Evolutionary conservation across 1,140 invertebrate species (phyloP).

Genomic region (Agrilus planipennis): DNA sequence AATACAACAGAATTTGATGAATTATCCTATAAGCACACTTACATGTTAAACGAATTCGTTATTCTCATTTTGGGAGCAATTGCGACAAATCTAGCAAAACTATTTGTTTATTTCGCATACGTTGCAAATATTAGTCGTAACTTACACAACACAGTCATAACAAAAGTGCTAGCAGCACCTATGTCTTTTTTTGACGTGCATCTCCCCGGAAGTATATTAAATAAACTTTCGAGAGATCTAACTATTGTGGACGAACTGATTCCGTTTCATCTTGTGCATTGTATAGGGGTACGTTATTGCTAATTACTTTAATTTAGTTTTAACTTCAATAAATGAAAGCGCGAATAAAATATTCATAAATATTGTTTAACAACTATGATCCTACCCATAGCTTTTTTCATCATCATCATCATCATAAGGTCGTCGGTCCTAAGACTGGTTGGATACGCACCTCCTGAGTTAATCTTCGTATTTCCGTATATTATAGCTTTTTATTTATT

Average conservation of each 20-base stretch:
- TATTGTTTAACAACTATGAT: too few species aligned
- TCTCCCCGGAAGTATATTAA: slow-evolving; percentile 26
- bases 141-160: slow-evolving; percentile 19
- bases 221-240: slow-evolving; percentile 25
- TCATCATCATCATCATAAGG: too few species aligned
- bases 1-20: slow-evolving; percentile 3
- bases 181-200: slow-evolving; percentile 26
- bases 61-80: neutral
- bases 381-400: too few species aligned
- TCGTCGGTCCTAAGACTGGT: too few species aligned
- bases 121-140: slow-evolving; percentile 6
- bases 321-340: too few species aligned
- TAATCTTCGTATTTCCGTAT: too few species aligned
- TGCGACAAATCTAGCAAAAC: neutral
- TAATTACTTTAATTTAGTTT: too few species aligned
- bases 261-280: too few species aligned
- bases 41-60: neutral
- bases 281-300: too few species aligned
- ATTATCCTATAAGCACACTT: neutral
- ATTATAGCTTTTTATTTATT: too few species aligned
- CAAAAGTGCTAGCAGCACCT: slow-evolving; percentile 17
- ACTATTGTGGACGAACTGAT: slow-evolving; percentile 21
- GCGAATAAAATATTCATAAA: too few species aligned
- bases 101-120: slow-evolving; percentile 2
- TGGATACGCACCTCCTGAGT: too few species aligned